Conservation (phyloP, 2,888 invertebrate genomes). For the Merodon equestris region DNA sequence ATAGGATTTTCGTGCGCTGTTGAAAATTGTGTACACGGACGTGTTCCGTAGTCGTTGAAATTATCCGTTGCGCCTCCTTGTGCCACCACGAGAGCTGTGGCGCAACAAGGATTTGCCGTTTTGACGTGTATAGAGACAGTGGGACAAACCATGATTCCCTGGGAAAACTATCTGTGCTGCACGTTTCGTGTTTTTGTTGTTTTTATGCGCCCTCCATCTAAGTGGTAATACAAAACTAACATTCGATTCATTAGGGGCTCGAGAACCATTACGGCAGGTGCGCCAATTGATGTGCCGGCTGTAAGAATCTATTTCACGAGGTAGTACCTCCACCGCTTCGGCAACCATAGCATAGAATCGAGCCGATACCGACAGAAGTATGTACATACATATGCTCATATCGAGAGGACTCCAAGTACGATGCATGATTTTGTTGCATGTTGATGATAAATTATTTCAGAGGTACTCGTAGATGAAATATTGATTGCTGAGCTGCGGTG, state of each 20-base stretch:
- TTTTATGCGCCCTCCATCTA: slow-evolving; percentile 18
- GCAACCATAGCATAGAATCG: neutral
- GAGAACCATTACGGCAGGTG: slow-evolving; percentile 45
- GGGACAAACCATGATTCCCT: slow-evolving; percentile 54
- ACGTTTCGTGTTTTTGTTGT: slow-evolving; percentile 48
- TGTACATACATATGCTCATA: neutral
- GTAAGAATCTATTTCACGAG: slow-evolving; percentile 36
- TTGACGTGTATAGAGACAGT: slow-evolving; percentile 21
- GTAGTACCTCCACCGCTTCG: neutral
- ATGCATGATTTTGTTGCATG: slow-evolving; percentile 68
- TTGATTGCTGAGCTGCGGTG: slow-evolving; percentile 62
- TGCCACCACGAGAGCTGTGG: neutral
- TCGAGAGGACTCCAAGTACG: slow-evolving; percentile 51
- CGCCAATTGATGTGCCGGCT: slow-evolving; percentile 6
- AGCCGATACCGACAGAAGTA: slow-evolving; percentile 45
- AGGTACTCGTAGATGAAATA: slow-evolving; percentile 56
- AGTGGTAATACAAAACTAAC: slow-evolving; percentile 66
- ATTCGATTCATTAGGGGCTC: slow-evolving; percentile 59
- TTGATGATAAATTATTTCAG: slow-evolving; percentile 65
- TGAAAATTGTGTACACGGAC: slow-evolving; percentile 52
- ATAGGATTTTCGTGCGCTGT: slow-evolving; percentile 64
- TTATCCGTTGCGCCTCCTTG: slow-evolving; percentile 42
- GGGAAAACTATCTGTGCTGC: slow-evolving; percentile 54
- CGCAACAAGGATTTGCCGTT: slow-evolving; percentile 33
- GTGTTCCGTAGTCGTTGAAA: slow-evolving; percentile 50